Evolutionary conservation across 2,888 invertebrate species (phyloP).

Genomic region (Acronicta aceris): DNA sequence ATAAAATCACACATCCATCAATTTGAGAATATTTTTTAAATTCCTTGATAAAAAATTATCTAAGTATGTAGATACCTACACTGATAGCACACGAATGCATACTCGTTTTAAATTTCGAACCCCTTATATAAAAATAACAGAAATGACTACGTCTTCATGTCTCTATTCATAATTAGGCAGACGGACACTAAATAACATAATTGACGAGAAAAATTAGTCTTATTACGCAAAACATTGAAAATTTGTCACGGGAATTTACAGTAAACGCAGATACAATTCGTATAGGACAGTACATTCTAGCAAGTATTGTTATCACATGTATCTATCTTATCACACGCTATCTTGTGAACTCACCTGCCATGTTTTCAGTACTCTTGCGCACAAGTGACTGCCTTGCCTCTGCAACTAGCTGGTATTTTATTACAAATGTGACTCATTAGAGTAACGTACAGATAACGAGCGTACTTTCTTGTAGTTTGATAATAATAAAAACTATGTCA

Average conservation of each 20-base stretch:
- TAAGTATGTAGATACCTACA: too few species aligned
- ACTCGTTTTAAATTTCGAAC: too few species aligned
- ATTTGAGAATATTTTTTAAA: too few species aligned
- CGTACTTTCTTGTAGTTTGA: slow-evolving; percentile 25
- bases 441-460: slow-evolving; percentile 37
- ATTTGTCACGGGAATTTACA: slow-evolving; percentile 24
- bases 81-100: too few species aligned
- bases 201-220: slow-evolving; percentile 14
- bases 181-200: slow-evolving; percentile 12
- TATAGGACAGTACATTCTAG: slow-evolving; percentile 40
- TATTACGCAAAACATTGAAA: slow-evolving; percentile 23
- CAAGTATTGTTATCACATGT: slow-evolving; percentile 47
- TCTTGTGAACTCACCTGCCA: slow-evolving; percentile 69
- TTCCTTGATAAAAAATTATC: too few species aligned
- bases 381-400: slow-evolving; percentile 51
- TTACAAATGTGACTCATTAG: slow-evolving; percentile 59
- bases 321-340: slow-evolving; percentile 45
- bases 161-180: neutral
- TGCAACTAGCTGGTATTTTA: slow-evolving; percentile 54
- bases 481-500: slow-evolving; percentile 22
- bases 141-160: neutral
- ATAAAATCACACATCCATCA: too few species aligned
- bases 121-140: too few species aligned
- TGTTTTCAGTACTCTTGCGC: slow-evolving; percentile 54
- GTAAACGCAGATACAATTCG: slow-evolving; percentile 22